A percentile compares a stretch with the other conserved stretches of the same genome.
These are phyloP conservation scores for Periphyllus acericola DNA, from an alignment of 2,888 invertebrate species.

Conservation along the genomic window DNA sequence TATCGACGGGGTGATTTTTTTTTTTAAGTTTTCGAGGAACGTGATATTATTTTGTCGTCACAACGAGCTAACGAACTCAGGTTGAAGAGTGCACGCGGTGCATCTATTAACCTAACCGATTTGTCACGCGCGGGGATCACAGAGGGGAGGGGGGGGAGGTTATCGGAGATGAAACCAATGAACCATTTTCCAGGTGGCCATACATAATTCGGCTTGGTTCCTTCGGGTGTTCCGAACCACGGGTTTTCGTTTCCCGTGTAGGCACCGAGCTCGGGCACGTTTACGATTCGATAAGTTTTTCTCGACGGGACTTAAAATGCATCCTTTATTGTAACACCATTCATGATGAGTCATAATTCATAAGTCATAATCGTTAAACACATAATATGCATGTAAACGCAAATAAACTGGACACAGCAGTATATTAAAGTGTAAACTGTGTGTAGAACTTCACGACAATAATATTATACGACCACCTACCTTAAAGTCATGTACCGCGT, in stretches of 20 bases:
- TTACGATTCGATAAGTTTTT: background rate
- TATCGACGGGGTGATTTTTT: background rate
- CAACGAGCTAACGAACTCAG: background rate
- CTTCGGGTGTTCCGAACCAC: background rate
- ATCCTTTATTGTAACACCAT: background rate
- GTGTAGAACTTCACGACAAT: background rate
- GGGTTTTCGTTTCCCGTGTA: background rate
- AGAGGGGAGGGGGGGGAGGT: constrained; percentile 3
- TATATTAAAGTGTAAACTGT: background rate
- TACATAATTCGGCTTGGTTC: constrained; percentile 46
- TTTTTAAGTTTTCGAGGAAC: background rate
- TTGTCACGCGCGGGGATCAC: constrained; percentile 18
- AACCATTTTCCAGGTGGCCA: constrained; percentile 27
- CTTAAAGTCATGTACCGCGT: too few species aligned
- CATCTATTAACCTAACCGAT: constrained; percentile 40
- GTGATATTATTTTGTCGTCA: constrained; percentile 36
- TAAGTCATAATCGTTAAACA: too few species aligned
- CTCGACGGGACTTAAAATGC: background rate
- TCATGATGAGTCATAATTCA: too few species aligned
- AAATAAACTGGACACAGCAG: too few species aligned
- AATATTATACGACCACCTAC: too few species aligned
- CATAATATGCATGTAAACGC: too few species aligned
- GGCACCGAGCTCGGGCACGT: background rate
- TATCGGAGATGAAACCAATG: constrained; percentile 2
- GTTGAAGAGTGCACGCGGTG: background rate